Evolutionary conservation across 1,140 invertebrate species (phyloP).

Genomic region (Cephus cinctus): DNA sequence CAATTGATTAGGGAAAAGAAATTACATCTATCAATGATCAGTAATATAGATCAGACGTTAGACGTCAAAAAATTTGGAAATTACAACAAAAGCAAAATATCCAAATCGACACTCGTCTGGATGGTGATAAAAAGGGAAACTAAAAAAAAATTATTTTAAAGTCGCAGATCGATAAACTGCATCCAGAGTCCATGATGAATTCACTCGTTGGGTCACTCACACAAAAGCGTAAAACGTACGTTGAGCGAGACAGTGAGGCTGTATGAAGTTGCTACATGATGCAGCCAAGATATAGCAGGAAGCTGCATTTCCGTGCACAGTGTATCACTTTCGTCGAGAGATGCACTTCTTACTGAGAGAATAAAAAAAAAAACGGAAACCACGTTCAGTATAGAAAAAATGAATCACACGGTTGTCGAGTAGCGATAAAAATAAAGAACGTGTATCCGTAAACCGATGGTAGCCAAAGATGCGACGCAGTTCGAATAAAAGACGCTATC

Average conservation of each 20-base stretch:
- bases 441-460: too few species aligned
- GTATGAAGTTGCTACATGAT: slow-evolving; percentile 19
- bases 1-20: slow-evolving; percentile 15
- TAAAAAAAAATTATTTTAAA: background rate
- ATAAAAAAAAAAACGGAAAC: too few species aligned
- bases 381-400: too few species aligned
- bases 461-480: too few species aligned
- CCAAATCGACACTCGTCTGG: background rate
- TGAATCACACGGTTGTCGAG: too few species aligned
- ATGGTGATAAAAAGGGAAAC: background rate
- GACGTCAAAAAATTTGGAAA: too few species aligned
- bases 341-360: too few species aligned
- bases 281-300: slow-evolving; percentile 25
- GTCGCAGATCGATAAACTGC: background rate
- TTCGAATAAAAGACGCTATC: too few species aligned
- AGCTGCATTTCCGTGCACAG: slow-evolving; percentile 23
- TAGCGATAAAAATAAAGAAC: too few species aligned
- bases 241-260: slow-evolving; percentile 18
- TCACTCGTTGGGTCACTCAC: background rate
- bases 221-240: slow-evolving; percentile 13
- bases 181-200: background rate
- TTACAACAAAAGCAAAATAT: background rate
- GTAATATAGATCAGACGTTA: too few species aligned
- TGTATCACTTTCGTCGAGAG: too few species aligned
- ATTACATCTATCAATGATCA: slow-evolving; percentile 1